Conservation (phyloP, 2,888 invertebrate genomes). For the Tholera decimalis region DNA sequence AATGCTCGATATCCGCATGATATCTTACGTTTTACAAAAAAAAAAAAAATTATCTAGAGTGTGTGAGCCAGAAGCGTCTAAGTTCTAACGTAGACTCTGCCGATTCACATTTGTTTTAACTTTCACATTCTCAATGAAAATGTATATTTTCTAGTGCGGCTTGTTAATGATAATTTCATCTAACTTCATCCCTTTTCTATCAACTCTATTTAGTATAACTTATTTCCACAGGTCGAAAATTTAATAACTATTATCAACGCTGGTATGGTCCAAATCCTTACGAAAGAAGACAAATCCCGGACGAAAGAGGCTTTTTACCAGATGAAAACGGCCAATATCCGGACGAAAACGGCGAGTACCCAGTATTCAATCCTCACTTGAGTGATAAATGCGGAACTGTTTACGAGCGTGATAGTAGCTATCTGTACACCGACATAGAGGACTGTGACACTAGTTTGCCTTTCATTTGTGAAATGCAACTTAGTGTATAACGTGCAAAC, state of each 20-base stretch:
- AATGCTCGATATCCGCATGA: too few species aligned
- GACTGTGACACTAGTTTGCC: conserved; percentile 44
- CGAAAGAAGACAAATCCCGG: not conserved
- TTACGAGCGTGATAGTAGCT: accelerated
- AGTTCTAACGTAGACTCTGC: too few species aligned
- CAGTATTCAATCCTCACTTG: not conserved
- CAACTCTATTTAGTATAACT: not conserved
- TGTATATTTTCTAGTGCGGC: not conserved
- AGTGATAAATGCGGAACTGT: conserved; percentile 33
- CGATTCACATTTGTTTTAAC: too few species aligned
- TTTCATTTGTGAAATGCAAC: conserved; percentile 66
- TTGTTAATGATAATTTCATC: not conserved
- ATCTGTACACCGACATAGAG: not conserved
- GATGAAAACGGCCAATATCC: not conserved
- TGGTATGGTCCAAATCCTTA: not conserved
- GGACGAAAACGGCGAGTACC: conserved; percentile 5
- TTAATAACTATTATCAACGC: conserved; percentile 44
- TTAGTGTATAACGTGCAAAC: not conserved
- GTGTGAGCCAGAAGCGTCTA: too few species aligned
- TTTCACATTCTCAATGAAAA: too few species aligned
- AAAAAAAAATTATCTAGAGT: too few species aligned
- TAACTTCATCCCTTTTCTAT: not conserved
- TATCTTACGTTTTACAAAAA: too few species aligned
- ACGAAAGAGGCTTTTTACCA: conserved; percentile 4
- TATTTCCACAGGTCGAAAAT: conserved; percentile 59